phyloP scores from a whole-genome alignment of 2,888 invertebrate species.

The Stenotaenia linearis region DNA sequence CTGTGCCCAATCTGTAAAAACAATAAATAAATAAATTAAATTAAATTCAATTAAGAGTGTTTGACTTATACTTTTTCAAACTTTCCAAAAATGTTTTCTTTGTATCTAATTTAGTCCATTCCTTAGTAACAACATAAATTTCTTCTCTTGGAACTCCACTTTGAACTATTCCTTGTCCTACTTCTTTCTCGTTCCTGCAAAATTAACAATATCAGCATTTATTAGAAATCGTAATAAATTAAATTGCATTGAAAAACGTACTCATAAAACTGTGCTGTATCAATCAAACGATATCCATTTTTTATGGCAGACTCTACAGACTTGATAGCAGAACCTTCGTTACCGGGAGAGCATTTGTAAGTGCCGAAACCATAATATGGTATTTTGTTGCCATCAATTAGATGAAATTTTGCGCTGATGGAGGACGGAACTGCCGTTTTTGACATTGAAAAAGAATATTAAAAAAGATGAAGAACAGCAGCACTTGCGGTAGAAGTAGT shows the following conservation, averaged over 20 bases:
- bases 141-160: conserved; percentile 33
- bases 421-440: not conserved
- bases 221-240: too few species aligned
- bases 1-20: not conserved
- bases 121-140: conserved; percentile 32
- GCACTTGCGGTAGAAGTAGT: too few species aligned
- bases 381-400: conserved; percentile 28
- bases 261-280: conserved; percentile 33
- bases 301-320: conserved; percentile 18
- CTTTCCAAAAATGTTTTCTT: conserved; percentile 28
- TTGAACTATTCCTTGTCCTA: conserved; percentile 28
- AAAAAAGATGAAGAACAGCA: too few species aligned
- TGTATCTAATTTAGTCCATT: not conserved
- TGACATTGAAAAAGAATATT: too few species aligned
- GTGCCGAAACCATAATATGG: conserved; percentile 32
- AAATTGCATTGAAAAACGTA: conserved; percentile 8
- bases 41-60: too few species aligned
- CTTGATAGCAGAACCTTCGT: not conserved
- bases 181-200: conserved; percentile 33
- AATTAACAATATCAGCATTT: not conserved
- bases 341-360: conserved; percentile 17
- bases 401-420: not conserved
- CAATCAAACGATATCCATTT: conserved; percentile 32
- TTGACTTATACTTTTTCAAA: conserved; percentile 13
- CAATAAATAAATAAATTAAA: not conserved